A percentile compares a stretch with the other conserved stretches of the same genome.
Evolutionary conservation across 1,140 invertebrate species (phyloP).

Genomic region (Zaprionus gabonicus): DNA sequence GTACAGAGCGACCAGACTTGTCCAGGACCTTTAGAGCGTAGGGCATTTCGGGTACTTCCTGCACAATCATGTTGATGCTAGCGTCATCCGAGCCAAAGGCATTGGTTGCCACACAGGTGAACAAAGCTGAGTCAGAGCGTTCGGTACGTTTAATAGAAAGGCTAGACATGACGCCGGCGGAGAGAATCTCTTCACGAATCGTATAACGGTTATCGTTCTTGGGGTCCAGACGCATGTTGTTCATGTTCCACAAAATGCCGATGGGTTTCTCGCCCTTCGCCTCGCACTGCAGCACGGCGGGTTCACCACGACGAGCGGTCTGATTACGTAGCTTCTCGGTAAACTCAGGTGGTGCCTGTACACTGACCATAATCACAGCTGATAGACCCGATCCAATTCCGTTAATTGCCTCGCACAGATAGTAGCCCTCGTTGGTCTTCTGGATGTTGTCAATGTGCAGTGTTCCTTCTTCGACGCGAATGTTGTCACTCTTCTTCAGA

Average conservation of each 20-base stretch:
- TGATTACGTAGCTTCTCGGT: conserved; percentile 96
- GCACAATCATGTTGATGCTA: conserved; percentile 97
- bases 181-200: conserved; percentile 94
- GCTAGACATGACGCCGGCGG: conserved; percentile 94
- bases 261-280: conserved; percentile 98
- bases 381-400: conserved; percentile 97
- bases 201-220: conserved; percentile 95
- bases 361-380: conserved; percentile 95
- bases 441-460: conserved; percentile 94
- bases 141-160: conserved; percentile 95
- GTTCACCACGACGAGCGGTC: conserved; percentile 94
- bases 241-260: conserved; percentile 98
- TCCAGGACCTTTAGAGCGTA: conserved; percentile 95
- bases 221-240: conserved; percentile 94
- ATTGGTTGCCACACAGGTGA: conserved; percentile 97
- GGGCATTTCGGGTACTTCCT: conserved; percentile 97
- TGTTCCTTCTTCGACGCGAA: conserved; percentile 96
- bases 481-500: conserved; percentile 94
- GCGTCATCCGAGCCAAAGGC: conserved; percentile 97
- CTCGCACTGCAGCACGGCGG: conserved; percentile 96
- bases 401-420: conserved; percentile 97
- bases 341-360: conserved; percentile 97
- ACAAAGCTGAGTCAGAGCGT: conserved; percentile 95
- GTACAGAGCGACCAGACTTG: conserved; percentile 95
- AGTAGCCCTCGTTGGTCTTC: conserved; percentile 97